Percentiles rank a stretch among this genome's conserved stretches.
Evolutionary conservation across 1,140 invertebrate species (phyloP).

Genomic region (Drosophila paulistorum): DNA sequence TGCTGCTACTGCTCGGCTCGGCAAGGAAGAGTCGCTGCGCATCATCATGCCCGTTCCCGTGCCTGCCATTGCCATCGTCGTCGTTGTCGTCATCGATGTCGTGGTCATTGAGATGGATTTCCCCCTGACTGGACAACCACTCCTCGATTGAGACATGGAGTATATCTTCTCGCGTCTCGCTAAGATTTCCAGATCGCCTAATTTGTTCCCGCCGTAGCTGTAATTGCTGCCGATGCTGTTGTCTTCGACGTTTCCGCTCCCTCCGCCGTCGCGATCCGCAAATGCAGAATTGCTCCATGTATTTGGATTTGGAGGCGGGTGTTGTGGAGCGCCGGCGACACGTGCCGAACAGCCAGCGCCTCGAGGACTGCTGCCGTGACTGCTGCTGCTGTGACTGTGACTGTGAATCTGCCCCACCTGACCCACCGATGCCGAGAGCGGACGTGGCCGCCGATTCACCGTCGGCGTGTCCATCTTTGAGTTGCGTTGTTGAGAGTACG

Average conservation of each 20-base stretch:
- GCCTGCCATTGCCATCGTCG: conserved; percentile 46
- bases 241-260: conserved; percentile 60
- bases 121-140: conserved; percentile 81
- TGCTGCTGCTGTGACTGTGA: conserved; percentile 60
- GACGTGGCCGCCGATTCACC: conserved; percentile 80
- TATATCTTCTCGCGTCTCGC: conserved; percentile 83
- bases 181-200: conserved; percentile 83
- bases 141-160: conserved; percentile 83
- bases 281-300: conserved; percentile 82
- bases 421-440: conserved; percentile 38
- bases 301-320: conserved; percentile 71
- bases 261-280: conserved; percentile 70
- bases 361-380: conserved; percentile 64
- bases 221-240: conserved; percentile 70
- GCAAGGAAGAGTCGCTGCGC: conserved; percentile 67
- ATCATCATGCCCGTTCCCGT: conserved; percentile 34
- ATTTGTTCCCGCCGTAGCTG: conserved; percentile 79
- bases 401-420: conserved; percentile 15
- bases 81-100: conserved; percentile 43
- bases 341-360: conserved; percentile 69
- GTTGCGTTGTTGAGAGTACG: conserved; percentile 83
- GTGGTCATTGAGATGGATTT: conserved; percentile 52
- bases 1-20: conserved; percentile 72
- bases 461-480: conserved; percentile 83
- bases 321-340: conserved; percentile 60